These are phyloP conservation scores for Lasioglossum oenotherae DNA, from an alignment of 2,888 invertebrate genomes.

Conservation along the genomic window DNA sequence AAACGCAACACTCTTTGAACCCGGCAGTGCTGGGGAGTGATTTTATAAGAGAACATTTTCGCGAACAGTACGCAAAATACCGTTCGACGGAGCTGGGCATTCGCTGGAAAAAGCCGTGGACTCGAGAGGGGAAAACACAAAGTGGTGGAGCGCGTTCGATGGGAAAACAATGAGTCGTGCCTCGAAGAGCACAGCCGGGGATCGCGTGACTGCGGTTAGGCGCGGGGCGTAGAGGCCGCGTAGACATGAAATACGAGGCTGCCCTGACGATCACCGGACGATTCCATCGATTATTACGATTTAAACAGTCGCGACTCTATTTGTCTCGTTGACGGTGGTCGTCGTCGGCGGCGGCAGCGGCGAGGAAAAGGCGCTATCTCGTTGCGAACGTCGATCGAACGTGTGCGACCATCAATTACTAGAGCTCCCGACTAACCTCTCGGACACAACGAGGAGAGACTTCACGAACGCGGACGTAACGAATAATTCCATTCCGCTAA, in stretches of 20 bases:
- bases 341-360: conserved; percentile 19
- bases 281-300: conserved; percentile 60
- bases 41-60: neutral
- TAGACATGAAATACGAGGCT: conserved; percentile 48
- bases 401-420: conserved; percentile 1
- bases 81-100: neutral
- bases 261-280: conserved; percentile 35
- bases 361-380: conserved; percentile 36
- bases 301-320: conserved; percentile 52
- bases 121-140: neutral
- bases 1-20: neutral
- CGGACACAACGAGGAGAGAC: neutral
- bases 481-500: neutral
- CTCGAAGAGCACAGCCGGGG: neutral
- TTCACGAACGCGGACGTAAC: neutral
- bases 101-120: neutral
- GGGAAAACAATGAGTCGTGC: conserved; percentile 25
- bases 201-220: conserved; percentile 46
- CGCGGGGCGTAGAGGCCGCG: conserved; percentile 32
- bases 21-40: neutral
- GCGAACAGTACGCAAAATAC: neutral
- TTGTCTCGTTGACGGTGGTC: conserved; percentile 27
- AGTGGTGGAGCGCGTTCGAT: neutral
- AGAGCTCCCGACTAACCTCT: neutral
- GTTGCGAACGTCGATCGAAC: conserved; percentile 22